Conservation (phyloP, 2,113 vertebrate species). For the Zapus hudsonius region DNA sequence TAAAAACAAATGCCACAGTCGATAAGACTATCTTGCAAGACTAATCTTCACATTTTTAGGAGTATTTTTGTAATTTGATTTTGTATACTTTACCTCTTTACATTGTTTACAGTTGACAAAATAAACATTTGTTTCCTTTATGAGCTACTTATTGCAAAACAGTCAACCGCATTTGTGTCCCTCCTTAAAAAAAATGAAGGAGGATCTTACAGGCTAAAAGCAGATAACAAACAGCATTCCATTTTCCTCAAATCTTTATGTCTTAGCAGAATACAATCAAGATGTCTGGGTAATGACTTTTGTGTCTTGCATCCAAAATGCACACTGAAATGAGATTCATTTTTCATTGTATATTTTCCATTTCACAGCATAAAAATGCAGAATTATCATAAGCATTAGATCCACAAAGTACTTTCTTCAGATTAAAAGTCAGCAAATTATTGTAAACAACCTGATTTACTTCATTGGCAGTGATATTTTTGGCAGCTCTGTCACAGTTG, state of each 20-base stretch:
- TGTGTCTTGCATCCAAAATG: constrained; percentile 75
- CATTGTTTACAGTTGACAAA: neutral
- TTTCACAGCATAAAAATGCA: constrained; percentile 81
- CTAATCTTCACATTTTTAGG: neutral
- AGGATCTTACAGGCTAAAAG: neutral
- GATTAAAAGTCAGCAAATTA: constrained; percentile 83
- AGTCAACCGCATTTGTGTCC: accelerated
- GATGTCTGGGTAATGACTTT: constrained; percentile 54
- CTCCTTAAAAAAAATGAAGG: neutral
- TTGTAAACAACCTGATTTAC: constrained; percentile 79
- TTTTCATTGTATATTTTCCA: constrained; percentile 76
- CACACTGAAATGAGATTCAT: constrained; percentile 70
- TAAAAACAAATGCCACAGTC: neutral
- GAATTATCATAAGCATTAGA: constrained; percentile 83
- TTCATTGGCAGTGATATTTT: constrained; percentile 70
- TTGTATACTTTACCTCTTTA: neutral
- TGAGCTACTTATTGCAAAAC: neutral
- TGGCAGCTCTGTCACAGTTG: constrained; percentile 37
- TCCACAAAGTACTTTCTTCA: constrained; percentile 80
- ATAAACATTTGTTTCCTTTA: neutral
- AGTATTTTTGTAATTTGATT: neutral
- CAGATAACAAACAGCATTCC: neutral
- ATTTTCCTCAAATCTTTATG: constrained; percentile 38
- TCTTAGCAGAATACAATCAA: constrained; percentile 63
- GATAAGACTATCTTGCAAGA: neutral